Conservation (phyloP, 2,888 invertebrate genomes). For the Cyaniris semiargus region DNA sequence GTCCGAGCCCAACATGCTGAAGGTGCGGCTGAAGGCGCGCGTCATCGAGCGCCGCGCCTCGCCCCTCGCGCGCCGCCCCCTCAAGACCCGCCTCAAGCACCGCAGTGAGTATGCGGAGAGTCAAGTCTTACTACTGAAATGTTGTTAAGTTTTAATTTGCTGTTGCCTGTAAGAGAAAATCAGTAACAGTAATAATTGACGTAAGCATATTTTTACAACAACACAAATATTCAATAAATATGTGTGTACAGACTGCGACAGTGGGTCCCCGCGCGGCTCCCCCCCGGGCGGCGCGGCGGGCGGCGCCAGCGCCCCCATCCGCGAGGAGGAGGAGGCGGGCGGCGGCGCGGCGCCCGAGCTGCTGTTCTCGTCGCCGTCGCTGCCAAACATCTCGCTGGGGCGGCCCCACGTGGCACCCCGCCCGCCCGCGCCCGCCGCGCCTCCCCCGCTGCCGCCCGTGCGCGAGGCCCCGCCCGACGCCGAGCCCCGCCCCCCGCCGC, state of each 20-base stretch:
- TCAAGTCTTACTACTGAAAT: background rate
- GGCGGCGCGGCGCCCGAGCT: slow-evolving; percentile 86
- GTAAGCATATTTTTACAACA: background rate
- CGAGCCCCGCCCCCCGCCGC: slow-evolving; percentile 81
- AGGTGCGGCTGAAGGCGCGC: slow-evolving; percentile 95
- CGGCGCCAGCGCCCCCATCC: slow-evolving; percentile 81
- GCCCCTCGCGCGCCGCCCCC: slow-evolving; percentile 91
- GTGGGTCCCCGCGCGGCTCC: slow-evolving; percentile 81
- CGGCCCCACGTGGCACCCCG: slow-evolving; percentile 88
- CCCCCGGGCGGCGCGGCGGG: slow-evolving; percentile 63
- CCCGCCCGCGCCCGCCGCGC: slow-evolving; percentile 76
- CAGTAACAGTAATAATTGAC: background rate
- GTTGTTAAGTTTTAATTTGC: background rate
- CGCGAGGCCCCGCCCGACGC: slow-evolving; percentile 53
- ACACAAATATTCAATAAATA: background rate
- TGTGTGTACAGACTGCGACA: slow-evolving; percentile 60
- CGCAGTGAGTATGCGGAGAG: slow-evolving; percentile 69
- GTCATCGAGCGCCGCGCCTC: slow-evolving; percentile 97
- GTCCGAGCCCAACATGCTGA: slow-evolving; percentile 97
- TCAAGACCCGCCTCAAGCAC: slow-evolving; percentile 85
- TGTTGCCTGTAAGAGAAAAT: background rate
- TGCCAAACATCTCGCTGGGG: slow-evolving; percentile 98
- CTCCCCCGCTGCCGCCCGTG: slow-evolving; percentile 48
- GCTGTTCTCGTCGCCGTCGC: slow-evolving; percentile 96
- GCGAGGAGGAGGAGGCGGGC: slow-evolving; percentile 89